These are phyloP conservation scores for Tubulanus polymorphus DNA, from an alignment of 2,888 invertebrate genomes.

Conservation along the genomic window DNA sequence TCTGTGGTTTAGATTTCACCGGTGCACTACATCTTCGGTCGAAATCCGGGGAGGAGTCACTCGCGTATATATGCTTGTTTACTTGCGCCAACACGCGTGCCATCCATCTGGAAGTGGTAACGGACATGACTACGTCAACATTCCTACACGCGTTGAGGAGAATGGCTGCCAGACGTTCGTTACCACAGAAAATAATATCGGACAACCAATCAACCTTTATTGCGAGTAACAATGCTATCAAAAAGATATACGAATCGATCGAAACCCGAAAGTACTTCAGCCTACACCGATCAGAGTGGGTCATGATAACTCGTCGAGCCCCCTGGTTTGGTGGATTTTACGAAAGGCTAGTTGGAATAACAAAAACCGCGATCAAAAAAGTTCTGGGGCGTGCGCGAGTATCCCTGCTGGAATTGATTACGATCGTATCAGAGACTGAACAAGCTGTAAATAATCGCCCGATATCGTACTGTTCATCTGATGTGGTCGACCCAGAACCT, in stretches of 20 bases:
- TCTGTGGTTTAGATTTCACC: conserved; percentile 3
- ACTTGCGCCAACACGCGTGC: conserved; percentile 6
- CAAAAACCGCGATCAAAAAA: conserved; percentile 5
- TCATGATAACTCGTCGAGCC: conserved; percentile 4
- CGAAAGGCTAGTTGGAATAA: conserved; percentile 4
- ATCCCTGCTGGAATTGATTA: background rate
- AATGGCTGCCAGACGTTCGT: background rate
- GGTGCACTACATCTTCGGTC: background rate
- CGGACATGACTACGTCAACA: conserved; percentile 3
- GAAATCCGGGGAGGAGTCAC: background rate
- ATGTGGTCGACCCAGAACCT: no score
- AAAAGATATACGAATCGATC: background rate
- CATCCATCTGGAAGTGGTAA: conserved; percentile 6
- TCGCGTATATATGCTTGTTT: conserved; percentile 5
- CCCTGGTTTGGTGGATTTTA: conserved; percentile 13
- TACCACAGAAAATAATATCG: conserved; percentile 5
- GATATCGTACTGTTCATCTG: no score
- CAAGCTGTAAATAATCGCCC: background rate
- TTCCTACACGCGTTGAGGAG: conserved; percentile 6
- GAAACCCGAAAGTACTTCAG: background rate
- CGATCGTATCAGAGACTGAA: conserved; percentile 6
- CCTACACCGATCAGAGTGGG: conserved; percentile 1
- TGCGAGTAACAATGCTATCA: background rate
- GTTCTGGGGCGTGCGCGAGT: conserved; percentile 1
- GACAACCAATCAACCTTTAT: conserved; percentile 7